Evolutionary conservation across 2,888 invertebrate species (phyloP).

Genomic region (Nebria salina): DNA sequence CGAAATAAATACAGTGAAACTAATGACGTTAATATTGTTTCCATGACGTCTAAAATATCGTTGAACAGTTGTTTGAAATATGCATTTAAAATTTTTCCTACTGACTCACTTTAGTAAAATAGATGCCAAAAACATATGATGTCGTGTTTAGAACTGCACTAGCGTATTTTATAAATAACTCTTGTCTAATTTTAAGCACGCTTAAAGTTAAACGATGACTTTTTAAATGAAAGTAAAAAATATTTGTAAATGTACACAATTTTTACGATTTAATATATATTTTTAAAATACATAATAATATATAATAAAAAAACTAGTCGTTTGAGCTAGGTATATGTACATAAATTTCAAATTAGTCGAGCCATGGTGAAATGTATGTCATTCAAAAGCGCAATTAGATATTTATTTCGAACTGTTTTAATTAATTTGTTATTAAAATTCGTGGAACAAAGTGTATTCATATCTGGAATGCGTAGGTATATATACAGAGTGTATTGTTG

Average conservation of each 20-base stretch:
- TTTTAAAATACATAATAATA: too few species aligned
- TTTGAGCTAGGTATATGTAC: too few species aligned
- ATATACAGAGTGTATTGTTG: too few species aligned
- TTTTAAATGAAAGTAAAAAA: neutral
- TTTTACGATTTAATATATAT: too few species aligned
- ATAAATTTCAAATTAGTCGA: too few species aligned
- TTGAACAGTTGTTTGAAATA: neutral
- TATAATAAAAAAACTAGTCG: too few species aligned
- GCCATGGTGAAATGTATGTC: too few species aligned
- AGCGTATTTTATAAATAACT: neutral
- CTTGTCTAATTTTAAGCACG: neutral
- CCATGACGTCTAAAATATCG: neutral
- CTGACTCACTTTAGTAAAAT: neutral
- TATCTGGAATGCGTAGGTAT: too few species aligned
- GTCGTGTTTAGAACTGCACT: neutral
- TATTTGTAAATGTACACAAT: too few species aligned
- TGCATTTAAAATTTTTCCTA: neutral
- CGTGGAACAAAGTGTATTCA: too few species aligned
- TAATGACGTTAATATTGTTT: neutral
- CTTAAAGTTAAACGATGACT: neutral
- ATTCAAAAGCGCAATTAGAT: too few species aligned
- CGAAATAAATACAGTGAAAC: neutral
- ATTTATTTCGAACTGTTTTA: neutral
- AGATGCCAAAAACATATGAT: constrained; percentile 1
- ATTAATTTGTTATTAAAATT: neutral